Evolutionary conservation across 1,140 invertebrate species (phyloP).

Genomic region (Hermetia illucens): DNA sequence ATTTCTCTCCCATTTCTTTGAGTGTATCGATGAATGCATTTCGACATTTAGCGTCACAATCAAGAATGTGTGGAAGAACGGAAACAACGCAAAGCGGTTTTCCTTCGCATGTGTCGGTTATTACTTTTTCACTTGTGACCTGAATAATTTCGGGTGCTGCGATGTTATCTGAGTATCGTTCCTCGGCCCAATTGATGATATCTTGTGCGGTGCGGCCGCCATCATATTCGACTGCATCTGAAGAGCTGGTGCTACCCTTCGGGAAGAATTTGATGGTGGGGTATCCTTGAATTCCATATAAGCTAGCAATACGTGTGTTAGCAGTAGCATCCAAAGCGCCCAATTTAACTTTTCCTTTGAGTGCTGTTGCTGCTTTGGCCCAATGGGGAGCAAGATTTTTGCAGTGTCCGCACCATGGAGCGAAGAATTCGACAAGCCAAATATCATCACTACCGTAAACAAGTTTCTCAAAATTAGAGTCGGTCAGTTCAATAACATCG

Average conservation of each 20-base stretch:
- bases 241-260: conserved; percentile 58
- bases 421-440: conserved; percentile 96
- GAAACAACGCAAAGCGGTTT: conserved; percentile 87
- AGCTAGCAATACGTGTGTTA: conserved; percentile 67
- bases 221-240: conserved; percentile 61
- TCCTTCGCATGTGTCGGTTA: conserved; percentile 66
- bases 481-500: conserved; percentile 86
- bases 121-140: conserved; percentile 42
- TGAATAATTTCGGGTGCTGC: conserved; percentile 80
- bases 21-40: conserved; percentile 76
- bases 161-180: conserved; percentile 74
- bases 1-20: conserved; percentile 71
- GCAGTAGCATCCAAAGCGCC: conserved; percentile 95
- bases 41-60: conserved; percentile 90
- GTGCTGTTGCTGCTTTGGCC: conserved; percentile 81
- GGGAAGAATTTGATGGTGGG: conserved; percentile 96
- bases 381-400: conserved; percentile 92
- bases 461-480: conserved; percentile 83
- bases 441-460: conserved; percentile 84
- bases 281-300: conserved; percentile 79
- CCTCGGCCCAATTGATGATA: conserved; percentile 81
- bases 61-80: conserved; percentile 90
- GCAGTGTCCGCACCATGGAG: conserved; percentile 94
- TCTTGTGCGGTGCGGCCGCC: conserved; percentile 85
- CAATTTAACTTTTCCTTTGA: conserved; percentile 92